A percentile compares a stretch with the other conserved stretches of the same genome.
Evolutionary conservation across 2,888 invertebrate genomes (phyloP).

Genomic region (Mimumesa dahlbomi): DNA sequence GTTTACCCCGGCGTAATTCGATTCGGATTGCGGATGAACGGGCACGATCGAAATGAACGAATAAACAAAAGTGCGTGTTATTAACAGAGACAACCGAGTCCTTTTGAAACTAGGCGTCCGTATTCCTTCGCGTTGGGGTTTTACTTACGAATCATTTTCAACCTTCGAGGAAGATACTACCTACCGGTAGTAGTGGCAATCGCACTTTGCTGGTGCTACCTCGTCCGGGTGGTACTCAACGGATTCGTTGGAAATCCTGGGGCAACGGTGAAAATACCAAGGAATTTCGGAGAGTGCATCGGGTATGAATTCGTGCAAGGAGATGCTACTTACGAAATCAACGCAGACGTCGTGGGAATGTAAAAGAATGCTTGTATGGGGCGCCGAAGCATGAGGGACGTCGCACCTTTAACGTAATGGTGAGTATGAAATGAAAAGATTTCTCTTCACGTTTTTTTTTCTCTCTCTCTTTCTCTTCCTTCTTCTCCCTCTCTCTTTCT

Average conservation of each 20-base stretch:
- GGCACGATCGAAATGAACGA: no score
- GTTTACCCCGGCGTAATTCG: no score
- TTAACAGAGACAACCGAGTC: no score
- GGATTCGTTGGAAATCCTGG: neutral
- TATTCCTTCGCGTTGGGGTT: no score
- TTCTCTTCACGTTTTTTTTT: no score
- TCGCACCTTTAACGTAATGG: conserved; percentile 73
- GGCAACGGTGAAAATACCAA: neutral
- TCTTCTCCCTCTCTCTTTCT: neutral
- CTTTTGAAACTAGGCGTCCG: no score
- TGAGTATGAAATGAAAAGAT: conserved; percentile 56
- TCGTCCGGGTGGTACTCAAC: neutral
- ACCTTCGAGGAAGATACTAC: no score
- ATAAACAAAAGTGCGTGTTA: no score
- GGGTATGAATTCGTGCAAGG: conserved; percentile 54
- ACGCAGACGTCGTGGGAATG: conserved; percentile 56
- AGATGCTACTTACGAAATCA: conserved; percentile 39
- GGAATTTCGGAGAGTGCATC: conserved; percentile 35
- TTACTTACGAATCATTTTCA: no score
- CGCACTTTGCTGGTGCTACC: no score
- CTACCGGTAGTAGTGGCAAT: no score
- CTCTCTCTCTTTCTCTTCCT: neutral
- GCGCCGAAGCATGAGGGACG: conserved; percentile 74
- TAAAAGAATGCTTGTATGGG: conserved; percentile 66
- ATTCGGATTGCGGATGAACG: no score